These are phyloP conservation scores for pig (Sus scrofa) DNA, from an alignment of 2,113 vertebrate genomes.

Conservation along the genomic window DNA sequence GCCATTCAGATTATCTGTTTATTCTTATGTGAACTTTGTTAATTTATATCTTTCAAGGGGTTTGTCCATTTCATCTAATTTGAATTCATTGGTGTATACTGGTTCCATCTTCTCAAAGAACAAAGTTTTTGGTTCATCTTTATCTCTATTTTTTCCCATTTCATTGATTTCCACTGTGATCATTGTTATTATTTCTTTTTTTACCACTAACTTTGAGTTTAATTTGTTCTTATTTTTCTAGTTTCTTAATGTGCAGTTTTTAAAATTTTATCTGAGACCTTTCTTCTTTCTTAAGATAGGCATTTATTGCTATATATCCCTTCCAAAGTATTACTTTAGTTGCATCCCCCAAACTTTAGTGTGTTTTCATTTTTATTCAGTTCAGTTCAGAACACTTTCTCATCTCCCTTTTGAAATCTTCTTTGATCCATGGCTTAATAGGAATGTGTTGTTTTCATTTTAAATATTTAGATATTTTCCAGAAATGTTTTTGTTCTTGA, in stretches of 20 bases:
- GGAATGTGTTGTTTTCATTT: constrained; percentile 35
- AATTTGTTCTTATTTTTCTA: constrained; percentile 21
- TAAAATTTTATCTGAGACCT: not conserved
- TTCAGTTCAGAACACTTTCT: not conserved
- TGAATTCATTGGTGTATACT: not conserved
- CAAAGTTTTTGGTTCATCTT: not conserved
- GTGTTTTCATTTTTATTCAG: not conserved
- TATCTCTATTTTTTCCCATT: not conserved
- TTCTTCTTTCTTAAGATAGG: not conserved
- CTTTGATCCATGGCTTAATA: not conserved
- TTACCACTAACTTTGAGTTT: not conserved
- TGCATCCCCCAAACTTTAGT: not conserved
- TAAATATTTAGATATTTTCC: constrained; percentile 4
- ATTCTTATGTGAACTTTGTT: not conserved
- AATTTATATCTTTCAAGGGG: constrained; percentile 6
- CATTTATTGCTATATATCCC: not conserved
- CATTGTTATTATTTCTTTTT: not conserved
- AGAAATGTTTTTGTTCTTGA: constrained; percentile 25
- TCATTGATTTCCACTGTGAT: not conserved
- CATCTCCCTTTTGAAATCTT: constrained; percentile 3
- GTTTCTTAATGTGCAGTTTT: not conserved
- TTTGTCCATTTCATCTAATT: not conserved
- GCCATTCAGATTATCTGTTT: not conserved
- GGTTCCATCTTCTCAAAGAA: not conserved
- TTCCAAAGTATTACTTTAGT: not conserved